Base-by-base conservation (phyloP, 2,797 vertebrate species). In the Uromys caudimaculatus region DNA sequence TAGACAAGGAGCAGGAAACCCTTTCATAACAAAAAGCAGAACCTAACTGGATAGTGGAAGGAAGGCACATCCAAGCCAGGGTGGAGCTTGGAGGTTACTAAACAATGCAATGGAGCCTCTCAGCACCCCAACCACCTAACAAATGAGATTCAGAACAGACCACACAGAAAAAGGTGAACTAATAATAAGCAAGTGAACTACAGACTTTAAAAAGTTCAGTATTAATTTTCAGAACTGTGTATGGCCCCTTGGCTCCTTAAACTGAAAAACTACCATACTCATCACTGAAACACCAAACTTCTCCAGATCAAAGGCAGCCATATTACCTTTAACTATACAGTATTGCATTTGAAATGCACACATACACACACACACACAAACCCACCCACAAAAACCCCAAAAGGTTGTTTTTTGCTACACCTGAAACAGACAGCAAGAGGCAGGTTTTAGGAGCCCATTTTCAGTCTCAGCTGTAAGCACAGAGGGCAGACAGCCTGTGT, bases 391-490 rank as follows among this genome's bases (percentile, higher is more conserved):
- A 81, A 85, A 71, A 38, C 3, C n/a, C 56, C 58, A 87, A 23
- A 78, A 52, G 73, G 35, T 50, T 47, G 41, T 14, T 89, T 58
- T 95, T 87, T 93, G 93, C 62, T 32, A 54, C 47, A 41, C 78
- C 79, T 93, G 14, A 95, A 90, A 91, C 67, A 95, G 94, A 90
- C 54, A 83, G 41, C 29, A 83, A 41, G 13, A 32, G n/a, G 32
- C 0, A 73, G 69, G 75, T 9, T 24, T 58, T 52, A 86, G n/a
- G 62, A n/a, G 67, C 16, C 60, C 73, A 78, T 93, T 91, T 96
- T 86, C 50, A 97, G 10, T 89, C 92, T 94, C 90, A 47, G 58
- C 92, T 89, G 95, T 97, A 98, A 98, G 98, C 82, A 93, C 32
- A 86, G 50, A 98, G 98, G 77, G 92, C 13, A 69, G 56, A 3